A percentile compares a stretch with the other conserved stretches of the same genome.
phyloP scores from a whole-genome alignment of 2,888 invertebrate genomes.

The Epicampocera succincta region DNA sequence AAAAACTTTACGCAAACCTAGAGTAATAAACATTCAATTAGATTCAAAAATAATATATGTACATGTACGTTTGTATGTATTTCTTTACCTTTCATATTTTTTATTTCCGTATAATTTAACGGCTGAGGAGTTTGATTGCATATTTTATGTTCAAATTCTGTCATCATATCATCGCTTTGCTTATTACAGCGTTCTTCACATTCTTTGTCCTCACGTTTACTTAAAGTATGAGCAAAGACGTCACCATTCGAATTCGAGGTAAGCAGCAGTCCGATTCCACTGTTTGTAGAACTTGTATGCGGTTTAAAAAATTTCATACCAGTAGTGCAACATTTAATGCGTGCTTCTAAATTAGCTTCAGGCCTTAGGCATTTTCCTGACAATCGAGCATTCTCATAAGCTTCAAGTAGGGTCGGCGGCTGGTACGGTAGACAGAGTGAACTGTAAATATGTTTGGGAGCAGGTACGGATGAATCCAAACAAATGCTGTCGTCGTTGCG shows the following conservation, averaged over 20 bases:
- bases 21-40: not conserved
- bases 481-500: conserved; percentile 11
- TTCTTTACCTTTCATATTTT: conserved; percentile 68
- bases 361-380: conserved; percentile 73
- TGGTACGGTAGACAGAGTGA: conserved; percentile 75
- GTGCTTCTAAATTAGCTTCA: conserved; percentile 73
- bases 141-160: conserved; percentile 72
- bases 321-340: conserved; percentile 75
- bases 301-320: conserved; percentile 74
- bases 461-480: not conserved
- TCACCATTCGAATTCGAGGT: conserved; percentile 78
- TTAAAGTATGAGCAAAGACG: conserved; percentile 72
- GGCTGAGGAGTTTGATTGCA: conserved; percentile 46
- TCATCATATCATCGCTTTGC: conserved; percentile 72
- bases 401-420: conserved; percentile 74
- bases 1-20: conserved; percentile 73
- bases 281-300: conserved; percentile 53
- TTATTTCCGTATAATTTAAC: conserved; percentile 73
- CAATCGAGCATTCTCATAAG: conserved; percentile 71
- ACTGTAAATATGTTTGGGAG: conserved; percentile 64
- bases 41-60: not conserved
- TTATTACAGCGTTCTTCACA: conserved; percentile 69
- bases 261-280: conserved; percentile 73
- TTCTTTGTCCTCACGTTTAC: conserved; percentile 54
- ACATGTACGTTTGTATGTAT: too few species aligned